A percentile compares a stretch with the other conserved stretches of the same genome.
Conservation (phyloP, 2,888 invertebrate species). For the Metallyticus violacea region DNA sequence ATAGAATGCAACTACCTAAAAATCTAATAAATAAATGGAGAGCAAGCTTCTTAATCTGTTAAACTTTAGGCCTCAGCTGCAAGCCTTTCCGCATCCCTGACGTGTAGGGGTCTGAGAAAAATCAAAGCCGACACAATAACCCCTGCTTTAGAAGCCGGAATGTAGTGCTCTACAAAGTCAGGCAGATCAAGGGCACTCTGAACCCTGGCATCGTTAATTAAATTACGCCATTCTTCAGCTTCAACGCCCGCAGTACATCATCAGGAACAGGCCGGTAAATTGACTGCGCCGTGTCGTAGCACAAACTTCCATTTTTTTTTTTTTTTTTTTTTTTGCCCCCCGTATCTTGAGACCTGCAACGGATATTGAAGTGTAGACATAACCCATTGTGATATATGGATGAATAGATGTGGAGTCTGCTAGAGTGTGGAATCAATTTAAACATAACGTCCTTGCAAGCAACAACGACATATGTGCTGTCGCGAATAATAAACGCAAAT, state of each 20-base stretch:
- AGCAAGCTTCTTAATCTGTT: neutral
- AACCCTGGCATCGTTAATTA: neutral
- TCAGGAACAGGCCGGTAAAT: neutral
- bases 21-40: too few relatives aligned
- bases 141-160: neutral
- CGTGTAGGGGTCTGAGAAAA: neutral
- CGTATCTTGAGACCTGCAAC: neutral
- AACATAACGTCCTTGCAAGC: neutral
- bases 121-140: neutral
- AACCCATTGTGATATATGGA: constrained; percentile 13
- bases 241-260: neutral
- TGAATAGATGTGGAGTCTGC: neutral
- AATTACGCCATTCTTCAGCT: neutral
- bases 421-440: neutral
- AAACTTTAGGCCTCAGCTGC: too few relatives aligned
- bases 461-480: neutral
- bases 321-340: neutral
- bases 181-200: neutral
- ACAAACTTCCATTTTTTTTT: neutral
- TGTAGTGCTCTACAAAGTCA: neutral
- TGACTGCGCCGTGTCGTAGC: neutral
- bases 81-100: too few relatives aligned
- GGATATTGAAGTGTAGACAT: constrained; percentile 6
- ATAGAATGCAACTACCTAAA: too few relatives aligned
- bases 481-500: too few relatives aligned